Percentiles rank a stretch among this genome's conserved stretches.
These are phyloP conservation scores for Scophthalmus maximus DNA, from an alignment of 2,113 vertebrate species.

Conservation along the genomic window DNA sequence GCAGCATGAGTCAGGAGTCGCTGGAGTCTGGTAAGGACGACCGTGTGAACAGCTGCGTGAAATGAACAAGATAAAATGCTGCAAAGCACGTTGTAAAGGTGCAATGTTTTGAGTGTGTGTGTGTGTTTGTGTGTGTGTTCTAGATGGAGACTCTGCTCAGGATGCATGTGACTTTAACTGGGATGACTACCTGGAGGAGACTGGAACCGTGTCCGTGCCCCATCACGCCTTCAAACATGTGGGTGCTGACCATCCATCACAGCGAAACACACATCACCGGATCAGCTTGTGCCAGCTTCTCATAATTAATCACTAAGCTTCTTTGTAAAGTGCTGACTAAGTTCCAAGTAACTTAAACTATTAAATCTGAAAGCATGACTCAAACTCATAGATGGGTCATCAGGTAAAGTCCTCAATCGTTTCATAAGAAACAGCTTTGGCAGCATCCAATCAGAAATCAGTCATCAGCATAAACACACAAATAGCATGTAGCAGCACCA, in stretches of 20 bases:
- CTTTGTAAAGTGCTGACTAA: not conserved
- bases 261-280: not conserved
- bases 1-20: slow-evolving; percentile 80
- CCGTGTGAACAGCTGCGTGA: slow-evolving; percentile 28
- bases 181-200: slow-evolving; percentile 98
- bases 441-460: not conserved
- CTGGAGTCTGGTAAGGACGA: slow-evolving; percentile 81
- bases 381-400: not conserved
- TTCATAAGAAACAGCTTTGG: not conserved
- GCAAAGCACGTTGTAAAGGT: slow-evolving; percentile 21
- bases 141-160: slow-evolving; percentile 91
- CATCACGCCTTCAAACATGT: slow-evolving; percentile 97
- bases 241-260: slow-evolving; percentile 67
- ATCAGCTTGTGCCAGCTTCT: not conserved
- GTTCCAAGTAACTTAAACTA: not conserved
- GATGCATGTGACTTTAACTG: slow-evolving; percentile 94
- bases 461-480: not conserved
- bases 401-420: not conserved
- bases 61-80: slow-evolving; percentile 26
- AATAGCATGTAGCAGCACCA: not conserved
- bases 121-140: slow-evolving; percentile 40
- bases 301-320: not conserved
- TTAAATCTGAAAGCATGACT: slow-evolving; percentile 1
- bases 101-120: slow-evolving; percentile 17
- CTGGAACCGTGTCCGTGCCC: slow-evolving; percentile 89